Base-by-base conservation (phyloP, 2,888 invertebrate species). In the Acanthoscelides obtectus region DNA sequence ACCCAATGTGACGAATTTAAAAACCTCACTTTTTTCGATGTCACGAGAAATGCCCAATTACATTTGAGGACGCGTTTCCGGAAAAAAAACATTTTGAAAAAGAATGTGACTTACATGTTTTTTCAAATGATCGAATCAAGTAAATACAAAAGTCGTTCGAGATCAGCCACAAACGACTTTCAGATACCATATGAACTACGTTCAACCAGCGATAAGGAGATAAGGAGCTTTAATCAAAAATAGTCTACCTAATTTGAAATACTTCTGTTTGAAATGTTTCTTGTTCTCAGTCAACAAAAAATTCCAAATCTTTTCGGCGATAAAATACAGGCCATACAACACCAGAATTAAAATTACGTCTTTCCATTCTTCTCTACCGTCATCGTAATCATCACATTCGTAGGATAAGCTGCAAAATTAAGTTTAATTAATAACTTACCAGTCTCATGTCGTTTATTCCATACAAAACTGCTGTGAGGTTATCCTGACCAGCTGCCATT, bases 401-500 rank as follows among this genome's bases (percentile, higher is more conserved):
- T 12, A 45, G 45, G 45, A 1, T 45, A 17, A 12, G 45, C 45
- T 45, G 45, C 6, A 45, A 45, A 45, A 45, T 45, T 17, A 45
- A 45, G 45, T 12, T 45, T 12, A 12, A 45, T 45, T 45, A 45
- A 12, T 12, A 45, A 87, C 94, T 92, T 86, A 94, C 94, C 94
- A 94, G 81, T 81, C 91, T 87, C 76, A 94, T 86, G 84, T 94
- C 93, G 80, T 92, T 91, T 74, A 90, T 86, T 78, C 91, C 91
- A 82, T 91, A 87, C 12, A 94, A 87, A 75, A 94, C 89, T 68
- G 93, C 94, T 69, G 93, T 90, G 72, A 94, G 86, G 86, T 94
- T 94, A 83, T 93, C 91, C 79, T 88, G 45, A 45, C 17, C 45
- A 12, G 45, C 45, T 45, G 45, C 45, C 45, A 45, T 45, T 45